A percentile compares a stretch with the other conserved stretches of the same genome.
phyloP scores from a whole-genome alignment of 2,888 invertebrate species.

The Linnaemya vulpina region DNA sequence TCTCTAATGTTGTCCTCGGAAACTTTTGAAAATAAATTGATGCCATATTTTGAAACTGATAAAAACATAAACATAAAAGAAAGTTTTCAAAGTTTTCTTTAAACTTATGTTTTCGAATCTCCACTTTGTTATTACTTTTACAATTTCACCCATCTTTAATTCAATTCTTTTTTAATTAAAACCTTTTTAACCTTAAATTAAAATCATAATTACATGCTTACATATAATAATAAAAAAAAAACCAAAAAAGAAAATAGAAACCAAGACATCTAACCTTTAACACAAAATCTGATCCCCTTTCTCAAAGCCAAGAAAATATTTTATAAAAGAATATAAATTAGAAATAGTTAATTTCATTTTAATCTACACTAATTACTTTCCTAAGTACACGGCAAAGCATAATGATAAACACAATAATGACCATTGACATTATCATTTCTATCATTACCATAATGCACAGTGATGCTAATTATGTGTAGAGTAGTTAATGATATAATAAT shows the following conservation, averaged over 20 bases:
- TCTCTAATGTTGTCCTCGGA: not conserved
- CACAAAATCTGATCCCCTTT: constrained; percentile 36
- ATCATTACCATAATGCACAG: constrained; percentile 5
- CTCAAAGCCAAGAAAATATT: constrained; percentile 22
- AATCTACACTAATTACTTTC: constrained; percentile 66
- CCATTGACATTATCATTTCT: constrained; percentile 19
- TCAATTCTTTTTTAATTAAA: constrained; percentile 49
- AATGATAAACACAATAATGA: constrained; percentile 40
- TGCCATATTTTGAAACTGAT: not conserved
- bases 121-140: constrained; percentile 11
- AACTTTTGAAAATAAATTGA: not conserved
- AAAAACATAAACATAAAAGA: not conserved
- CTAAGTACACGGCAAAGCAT: constrained; percentile 40
- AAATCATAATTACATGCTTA: constrained; percentile 36
- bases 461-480: constrained; percentile 46
- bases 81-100: not conserved
- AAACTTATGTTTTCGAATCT: constrained; percentile 1
- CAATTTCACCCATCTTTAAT: constrained; percentile 51
- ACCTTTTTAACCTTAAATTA: constrained; percentile 63
- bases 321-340: constrained; percentile 31
- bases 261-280: constrained; percentile 45
- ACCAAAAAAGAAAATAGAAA: constrained; percentile 35
- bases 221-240: constrained; percentile 31
- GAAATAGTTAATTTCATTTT: constrained; percentile 63
- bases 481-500: constrained; percentile 36